Base-by-base conservation (phyloP, 2,113 vertebrate species). In the Ia io region DNA sequence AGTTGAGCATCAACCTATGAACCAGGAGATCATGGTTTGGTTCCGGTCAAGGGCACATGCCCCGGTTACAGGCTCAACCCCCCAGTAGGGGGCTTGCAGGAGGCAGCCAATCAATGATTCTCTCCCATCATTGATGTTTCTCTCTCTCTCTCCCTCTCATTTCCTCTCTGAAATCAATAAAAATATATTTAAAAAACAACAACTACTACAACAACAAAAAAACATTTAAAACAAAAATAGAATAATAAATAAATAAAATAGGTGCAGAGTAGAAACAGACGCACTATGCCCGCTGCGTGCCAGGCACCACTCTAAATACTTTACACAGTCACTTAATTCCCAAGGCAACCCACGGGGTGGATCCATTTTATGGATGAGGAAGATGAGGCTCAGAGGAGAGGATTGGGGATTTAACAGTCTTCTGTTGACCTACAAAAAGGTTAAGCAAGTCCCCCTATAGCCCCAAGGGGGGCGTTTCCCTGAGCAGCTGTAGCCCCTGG, bases 261-360 rank as follows among this genome's bases (percentile, higher is more conserved):
- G 16, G 20, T 14, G 9, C 12, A 37, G 10, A 35, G 23, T 32
- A 18, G 51, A 70, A 70, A 28, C 40, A 23, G 28, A 30, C 3
- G 17, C 25, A 13, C 5, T 22, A 14, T 6, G 28, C 61, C 2
- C 1, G 23, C 42, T 2, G 28, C 6, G 11, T 5, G 6, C 9
- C 0, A 4, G 28, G 23, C 67, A 7, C 17, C 20, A 6, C 23
- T 69, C 37, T 65, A 28, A 47, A 42, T 53, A 30, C 14, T 12
- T 69, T 4, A 37, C 9, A 9, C 42, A 12, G 13, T 28, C 16
- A 10, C 25, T 35, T 5, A n/a, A 25, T 67, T 22, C 77, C 49
- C 67, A 32, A 3, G 42, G 47, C 40, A 51, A 35, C 40, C 5
- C 40, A 14, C 7, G 51, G 9, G 42, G 25, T 7, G 6, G 49